A percentile compares a stretch with the other conserved stretches of the same genome.
These are phyloP conservation scores for Anisognathus igniventris DNA, from an alignment of 2,797 vertebrate species.

Conservation along the genomic window DNA sequence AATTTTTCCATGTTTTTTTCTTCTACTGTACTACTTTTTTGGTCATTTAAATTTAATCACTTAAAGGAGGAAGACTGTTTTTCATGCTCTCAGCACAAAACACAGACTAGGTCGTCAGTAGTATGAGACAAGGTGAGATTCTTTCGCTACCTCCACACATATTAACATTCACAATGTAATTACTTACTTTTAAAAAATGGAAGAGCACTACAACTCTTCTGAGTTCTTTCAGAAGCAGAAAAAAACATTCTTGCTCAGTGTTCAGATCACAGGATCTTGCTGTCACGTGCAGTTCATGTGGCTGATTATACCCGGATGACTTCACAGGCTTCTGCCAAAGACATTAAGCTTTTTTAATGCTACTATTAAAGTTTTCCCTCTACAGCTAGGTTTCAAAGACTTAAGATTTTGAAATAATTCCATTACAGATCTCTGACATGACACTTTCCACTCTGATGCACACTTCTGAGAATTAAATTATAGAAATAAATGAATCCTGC, in stretches of 20 bases:
- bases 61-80: neutral
- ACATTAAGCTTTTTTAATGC: neutral
- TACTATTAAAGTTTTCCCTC: neutral
- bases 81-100: neutral
- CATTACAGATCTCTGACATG: neutral
- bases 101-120: neutral
- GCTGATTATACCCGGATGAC: neutral
- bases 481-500: neutral
- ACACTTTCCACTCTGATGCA: neutral
- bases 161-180: neutral
- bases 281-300: neutral
- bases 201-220: neutral
- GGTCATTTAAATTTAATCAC: neutral
- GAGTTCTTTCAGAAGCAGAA: neutral
- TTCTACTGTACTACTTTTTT: neutral
- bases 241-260: neutral
- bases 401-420: neutral
- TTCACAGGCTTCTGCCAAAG: constrained; percentile 1
- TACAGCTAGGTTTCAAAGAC: neutral
- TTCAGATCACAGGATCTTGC: neutral
- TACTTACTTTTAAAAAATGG: neutral
- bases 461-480: neutral
- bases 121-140: neutral
- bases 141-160: neutral
- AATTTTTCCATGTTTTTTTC: neutral